phyloP scores from a whole-genome alignment of 2,113 vertebrate species.

The Solenodon paradoxus region DNA sequence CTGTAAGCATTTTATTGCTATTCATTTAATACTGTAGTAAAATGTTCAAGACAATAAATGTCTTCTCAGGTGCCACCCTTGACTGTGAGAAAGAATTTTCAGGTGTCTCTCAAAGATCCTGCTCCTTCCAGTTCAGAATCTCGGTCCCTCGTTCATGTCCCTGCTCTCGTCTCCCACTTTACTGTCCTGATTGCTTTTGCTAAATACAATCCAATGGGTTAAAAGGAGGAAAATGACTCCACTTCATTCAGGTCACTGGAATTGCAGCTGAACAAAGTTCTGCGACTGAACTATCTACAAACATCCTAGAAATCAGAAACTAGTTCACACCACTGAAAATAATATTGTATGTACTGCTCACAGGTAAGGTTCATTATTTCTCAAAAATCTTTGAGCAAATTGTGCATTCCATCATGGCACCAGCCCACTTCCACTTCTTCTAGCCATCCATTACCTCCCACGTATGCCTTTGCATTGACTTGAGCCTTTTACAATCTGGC shows the following conservation, averaged over 20 bases:
- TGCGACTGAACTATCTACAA: not conserved
- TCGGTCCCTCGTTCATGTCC: not conserved
- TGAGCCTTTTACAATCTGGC: not conserved
- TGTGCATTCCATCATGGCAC: not conserved
- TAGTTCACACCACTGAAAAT: not conserved
- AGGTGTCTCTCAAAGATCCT: constrained; percentile 41
- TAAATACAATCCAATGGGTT: not conserved
- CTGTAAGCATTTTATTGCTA: constrained; percentile 64
- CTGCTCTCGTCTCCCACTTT: not conserved
- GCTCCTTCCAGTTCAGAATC: not conserved
- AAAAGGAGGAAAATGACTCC: not conserved
- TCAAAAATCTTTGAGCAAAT: not conserved
- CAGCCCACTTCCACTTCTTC: not conserved
- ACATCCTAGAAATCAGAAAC: not conserved
- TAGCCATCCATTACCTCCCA: not conserved
- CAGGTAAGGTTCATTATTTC: not conserved
- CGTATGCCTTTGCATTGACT: not conserved
- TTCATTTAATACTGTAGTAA: constrained; percentile 68
- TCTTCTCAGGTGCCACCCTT: constrained; percentile 63
- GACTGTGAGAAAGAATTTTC: constrained; percentile 71
- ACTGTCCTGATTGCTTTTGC: not conserved
- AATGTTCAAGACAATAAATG: constrained; percentile 65
- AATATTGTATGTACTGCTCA: not conserved
- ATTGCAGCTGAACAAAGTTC: not conserved
- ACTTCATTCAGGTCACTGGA: not conserved